phyloP scores from a whole-genome alignment of 2,113 vertebrate species.

The Odocoileus hemionus region DNA sequence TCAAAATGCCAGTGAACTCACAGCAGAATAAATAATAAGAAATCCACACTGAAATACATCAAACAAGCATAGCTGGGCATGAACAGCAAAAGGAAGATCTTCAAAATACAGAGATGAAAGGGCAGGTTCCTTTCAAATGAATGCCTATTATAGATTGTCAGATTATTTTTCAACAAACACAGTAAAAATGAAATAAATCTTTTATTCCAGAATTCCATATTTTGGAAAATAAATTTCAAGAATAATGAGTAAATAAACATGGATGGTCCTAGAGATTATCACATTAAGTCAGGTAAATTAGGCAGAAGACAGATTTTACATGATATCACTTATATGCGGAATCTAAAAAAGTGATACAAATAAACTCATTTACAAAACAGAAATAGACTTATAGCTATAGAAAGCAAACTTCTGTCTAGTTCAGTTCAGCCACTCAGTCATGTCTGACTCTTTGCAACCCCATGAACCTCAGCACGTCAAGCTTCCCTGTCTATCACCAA shows the following conservation, averaged over 20 bases:
- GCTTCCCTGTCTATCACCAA: neutral
- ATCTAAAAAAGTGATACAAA: neutral
- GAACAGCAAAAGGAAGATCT: neutral
- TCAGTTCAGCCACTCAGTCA: neutral
- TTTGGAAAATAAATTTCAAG: neutral
- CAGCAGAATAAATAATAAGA: neutral
- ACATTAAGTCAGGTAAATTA: neutral
- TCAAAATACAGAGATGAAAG: neutral
- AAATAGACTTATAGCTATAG: neutral
- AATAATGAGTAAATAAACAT: neutral
- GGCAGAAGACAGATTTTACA: neutral
- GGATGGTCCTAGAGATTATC: neutral
- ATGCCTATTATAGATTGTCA: neutral
- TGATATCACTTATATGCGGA: neutral
- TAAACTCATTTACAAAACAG: neutral
- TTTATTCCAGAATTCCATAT: neutral
- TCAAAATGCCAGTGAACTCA: neutral
- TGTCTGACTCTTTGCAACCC: neutral
- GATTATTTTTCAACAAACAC: neutral
- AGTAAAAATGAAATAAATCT: neutral
- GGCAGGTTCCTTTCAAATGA: neutral
- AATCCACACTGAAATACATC: neutral
- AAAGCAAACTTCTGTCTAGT: neutral
- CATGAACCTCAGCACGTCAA: rapidly evolving
- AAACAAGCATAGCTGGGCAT: neutral